Evolutionary conservation across 2,888 invertebrate genomes (phyloP), one percentile per base, ranked within the genome.

Genomic region (Ernsta delagoae): DNA sequence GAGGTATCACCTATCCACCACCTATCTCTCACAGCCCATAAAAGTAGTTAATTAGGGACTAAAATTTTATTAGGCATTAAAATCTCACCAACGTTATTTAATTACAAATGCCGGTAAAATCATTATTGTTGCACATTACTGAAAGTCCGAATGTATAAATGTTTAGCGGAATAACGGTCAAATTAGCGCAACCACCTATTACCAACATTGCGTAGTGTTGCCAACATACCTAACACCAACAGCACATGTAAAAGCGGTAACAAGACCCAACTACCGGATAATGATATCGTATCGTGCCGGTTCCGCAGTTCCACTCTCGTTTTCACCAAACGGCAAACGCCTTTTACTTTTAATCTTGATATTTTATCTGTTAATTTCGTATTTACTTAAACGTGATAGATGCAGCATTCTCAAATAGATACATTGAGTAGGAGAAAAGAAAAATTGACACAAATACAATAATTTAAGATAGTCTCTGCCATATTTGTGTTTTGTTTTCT

Each of bases 181-280:
- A 24, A 53, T 53, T 53, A 53, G 24, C 50, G 50, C 50, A 53
- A 9, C 16, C n/a, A 24, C 3, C 50, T 24, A 53, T 53, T 53
- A 53, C 50, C 8, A 53, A 53, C 50, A 53, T 53, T 53, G 12
- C 16, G 24, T 53, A 16, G 50, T 12, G 12, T 24, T 53, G 24
- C 50, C 16, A 53, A 53, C 50, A 53, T 53, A 24, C 3, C 24
- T 24, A 24, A 24, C 24, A 24, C 24, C 3, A 53, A 53, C 50
- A 53, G 50, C 24, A 24, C 50, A 53, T 24, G 50, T 24, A 53
- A 16, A 53, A 53, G 24, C 50, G n/a, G 50, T 53, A 53, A 24
- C 53, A 8, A 53, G 53, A 53, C 16, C 53, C 53, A 53, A 53
- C 53, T 53, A 53, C 53, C 53, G 57, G 63, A 9, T 53, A 53